phyloP scores from a whole-genome alignment of 2,797 vertebrate species.

The Manis crassicaudata region DNA sequence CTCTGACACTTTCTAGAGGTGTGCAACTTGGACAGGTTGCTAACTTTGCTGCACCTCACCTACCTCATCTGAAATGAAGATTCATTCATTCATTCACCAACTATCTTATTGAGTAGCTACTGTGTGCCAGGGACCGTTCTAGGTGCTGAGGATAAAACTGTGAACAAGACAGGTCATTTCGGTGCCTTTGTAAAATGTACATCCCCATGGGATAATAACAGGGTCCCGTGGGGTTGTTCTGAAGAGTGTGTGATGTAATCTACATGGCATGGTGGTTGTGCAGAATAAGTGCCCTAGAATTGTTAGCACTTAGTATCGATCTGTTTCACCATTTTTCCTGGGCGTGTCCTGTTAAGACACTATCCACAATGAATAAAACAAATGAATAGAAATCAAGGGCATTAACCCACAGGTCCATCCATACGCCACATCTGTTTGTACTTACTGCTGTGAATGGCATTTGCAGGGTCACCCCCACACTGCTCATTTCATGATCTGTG shows the following conservation, averaged over 20 bases:
- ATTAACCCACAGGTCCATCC: slow-evolving; percentile 48
- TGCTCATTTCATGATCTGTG: slow-evolving; percentile 2
- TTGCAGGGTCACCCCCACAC: slow-evolving; percentile 61
- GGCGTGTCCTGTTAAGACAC: slow-evolving; percentile 20
- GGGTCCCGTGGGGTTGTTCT: neutral
- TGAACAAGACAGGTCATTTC: neutral
- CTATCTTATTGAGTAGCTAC: neutral
- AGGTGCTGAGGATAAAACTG: neutral
- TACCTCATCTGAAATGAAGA: neutral
- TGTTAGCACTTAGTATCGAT: neutral
- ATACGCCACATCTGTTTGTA: slow-evolving; percentile 61
- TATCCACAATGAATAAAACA: slow-evolving; percentile 15
- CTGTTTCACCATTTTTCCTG: neutral
- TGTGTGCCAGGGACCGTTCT: neutral
- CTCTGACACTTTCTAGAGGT: neutral
- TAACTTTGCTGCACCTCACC: neutral
- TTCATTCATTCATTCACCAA: neutral
- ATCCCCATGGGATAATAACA: too few species aligned
- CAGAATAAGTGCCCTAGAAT: neutral
- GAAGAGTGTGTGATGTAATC: neutral
- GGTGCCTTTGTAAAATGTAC: neutral
- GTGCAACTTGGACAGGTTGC: neutral
- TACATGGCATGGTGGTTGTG: neutral
- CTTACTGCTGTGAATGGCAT: slow-evolving; percentile 48
- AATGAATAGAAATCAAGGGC: slow-evolving; percentile 59